Base-by-base conservation (phyloP, 2,888 invertebrate species). In the Lasius platythorax region DNA sequence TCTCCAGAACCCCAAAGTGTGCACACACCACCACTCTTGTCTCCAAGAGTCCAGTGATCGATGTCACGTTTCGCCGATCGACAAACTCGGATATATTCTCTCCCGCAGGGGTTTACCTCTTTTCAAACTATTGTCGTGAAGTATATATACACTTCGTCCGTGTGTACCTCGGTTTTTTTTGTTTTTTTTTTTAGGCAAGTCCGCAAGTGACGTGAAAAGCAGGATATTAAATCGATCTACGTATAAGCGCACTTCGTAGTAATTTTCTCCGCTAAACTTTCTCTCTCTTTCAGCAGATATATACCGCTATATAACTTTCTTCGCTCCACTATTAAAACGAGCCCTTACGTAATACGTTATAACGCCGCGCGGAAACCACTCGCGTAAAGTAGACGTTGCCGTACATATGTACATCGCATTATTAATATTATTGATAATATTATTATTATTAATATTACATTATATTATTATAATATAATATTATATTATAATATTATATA, bases 151-250 rank as follows among this genome's bases (percentile, higher is more conserved):
- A 78, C 40, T 40, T 43, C 28, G 40, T 30, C 43, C 56, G 56
- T 58, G 33, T 18, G 33, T 18, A 70, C 30, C 43, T 4, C n/a
- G 46, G 23, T 23, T 23, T 23, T 23, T 23, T 23, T 23, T 23
- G 0, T 23, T 23, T 23, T 23, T 23, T 23, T 23, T 78, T 46
- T n/a, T 73, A 28, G 30, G 33, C 58, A 30, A 37, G 37, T 43
- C n/a, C 73, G 33, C n/a, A 53, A 58, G 72, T 43, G 78, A 73
- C 58, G 73, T 73, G 61, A 53, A 53, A 74, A 81, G 74, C 61
- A 61, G 74, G 79, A 56, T 53, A n/a, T 82, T 82, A 82, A 78
- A 78, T 53, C 50, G 53, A 79, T n/a, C 37, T 30, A 50, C n/a
- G 78, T 50, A 43, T 64, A 43, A 23, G 23, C 40, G 37, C 46